phyloP scores from a whole-genome alignment of 1,140 invertebrate species.

The Diorhabda sublineata region DNA sequence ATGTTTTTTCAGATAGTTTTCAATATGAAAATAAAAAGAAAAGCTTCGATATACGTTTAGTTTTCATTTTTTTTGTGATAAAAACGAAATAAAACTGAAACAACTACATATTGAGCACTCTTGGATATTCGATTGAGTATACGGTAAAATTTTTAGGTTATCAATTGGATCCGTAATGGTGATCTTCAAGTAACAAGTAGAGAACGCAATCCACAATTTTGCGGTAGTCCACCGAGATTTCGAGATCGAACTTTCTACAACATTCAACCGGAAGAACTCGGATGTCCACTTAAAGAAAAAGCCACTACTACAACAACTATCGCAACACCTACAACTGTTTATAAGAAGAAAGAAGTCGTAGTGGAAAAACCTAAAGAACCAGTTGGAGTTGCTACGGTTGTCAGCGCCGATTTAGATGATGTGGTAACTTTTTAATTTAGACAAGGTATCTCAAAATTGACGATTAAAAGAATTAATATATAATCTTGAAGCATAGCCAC shows the following conservation, averaged over 20 bases:
- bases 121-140: not conserved
- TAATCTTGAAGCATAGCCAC: not conserved
- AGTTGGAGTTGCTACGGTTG: constrained; percentile 52
- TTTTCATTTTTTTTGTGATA: too few species aligned
- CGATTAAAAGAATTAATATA: too few species aligned
- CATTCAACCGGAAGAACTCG: constrained; percentile 70
- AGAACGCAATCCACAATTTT: constrained; percentile 90
- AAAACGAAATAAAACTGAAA: too few species aligned
- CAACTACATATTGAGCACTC: too few species aligned
- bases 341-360: constrained; percentile 5
- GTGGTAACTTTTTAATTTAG: constrained; percentile 25
- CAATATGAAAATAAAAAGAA: too few species aligned
- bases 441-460: too few species aligned
- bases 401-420: constrained; percentile 52
- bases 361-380: constrained; percentile 18
- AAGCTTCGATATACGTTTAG: too few species aligned
- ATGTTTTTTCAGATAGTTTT: too few species aligned
- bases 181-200: constrained; percentile 89
- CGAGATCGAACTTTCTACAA: constrained; percentile 80
- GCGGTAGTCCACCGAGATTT: constrained; percentile 73
- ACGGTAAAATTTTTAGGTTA: constrained; percentile 29
- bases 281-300: constrained; percentile 48
- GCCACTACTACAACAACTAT: constrained; percentile 37
- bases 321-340: constrained; percentile 22
- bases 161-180: constrained; percentile 81